Percentiles rank a stretch among this genome's conserved stretches.
phyloP scores from a whole-genome alignment of 2,888 invertebrate genomes.

The Lithophane semibrunnea region DNA sequence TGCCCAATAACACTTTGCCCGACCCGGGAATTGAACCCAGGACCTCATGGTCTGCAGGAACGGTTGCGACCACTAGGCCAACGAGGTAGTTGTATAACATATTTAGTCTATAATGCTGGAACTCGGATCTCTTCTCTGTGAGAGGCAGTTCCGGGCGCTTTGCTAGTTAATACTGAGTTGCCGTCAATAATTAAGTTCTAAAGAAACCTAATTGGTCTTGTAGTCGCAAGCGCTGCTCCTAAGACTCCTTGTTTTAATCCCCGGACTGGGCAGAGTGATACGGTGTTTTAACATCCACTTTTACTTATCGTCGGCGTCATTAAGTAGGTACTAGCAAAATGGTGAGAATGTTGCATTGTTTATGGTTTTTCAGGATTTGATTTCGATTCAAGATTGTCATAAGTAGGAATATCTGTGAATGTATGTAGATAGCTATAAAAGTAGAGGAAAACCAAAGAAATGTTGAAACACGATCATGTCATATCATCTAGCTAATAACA shows the following conservation, averaged over 20 bases:
- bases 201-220: not conserved
- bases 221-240: not conserved
- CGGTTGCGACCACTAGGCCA: not conserved
- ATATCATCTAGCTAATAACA: too few relatives aligned
- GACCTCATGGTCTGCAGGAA: not conserved
- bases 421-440: too few relatives aligned
- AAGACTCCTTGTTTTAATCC: not conserved
- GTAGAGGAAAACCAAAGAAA: too few relatives aligned
- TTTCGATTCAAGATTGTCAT: not conserved
- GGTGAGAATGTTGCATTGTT: not conserved
- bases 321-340: not conserved
- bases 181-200: not conserved
- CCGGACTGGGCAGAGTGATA: not conserved
- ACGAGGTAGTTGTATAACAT: not conserved
- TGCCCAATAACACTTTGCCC: not conserved
- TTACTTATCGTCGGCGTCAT: too few relatives aligned
- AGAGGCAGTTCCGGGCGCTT: not conserved
- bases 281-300: not conserved
- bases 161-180: not conserved
- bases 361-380: too few relatives aligned
- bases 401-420: not conserved
- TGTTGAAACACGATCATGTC: not conserved
- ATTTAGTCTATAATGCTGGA: not conserved
- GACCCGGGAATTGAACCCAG: not conserved
- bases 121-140: not conserved